phyloP scores from a whole-genome alignment of 2,888 invertebrate species.

The Sycophila texana region DNA sequence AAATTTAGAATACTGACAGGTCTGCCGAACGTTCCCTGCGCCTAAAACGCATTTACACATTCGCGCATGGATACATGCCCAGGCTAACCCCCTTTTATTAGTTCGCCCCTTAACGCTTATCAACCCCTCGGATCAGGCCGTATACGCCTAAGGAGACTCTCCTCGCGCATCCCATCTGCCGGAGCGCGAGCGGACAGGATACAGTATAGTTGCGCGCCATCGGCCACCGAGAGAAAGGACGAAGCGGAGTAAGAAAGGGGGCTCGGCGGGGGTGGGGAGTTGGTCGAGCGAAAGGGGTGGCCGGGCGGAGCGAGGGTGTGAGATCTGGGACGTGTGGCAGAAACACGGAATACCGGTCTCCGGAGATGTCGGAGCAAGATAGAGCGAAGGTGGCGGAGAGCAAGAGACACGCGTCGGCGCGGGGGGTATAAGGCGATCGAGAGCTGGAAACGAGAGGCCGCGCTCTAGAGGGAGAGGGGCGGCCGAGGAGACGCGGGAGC shows the following conservation, averaged over 20 bases:
- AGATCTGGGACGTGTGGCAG: constrained; percentile 71
- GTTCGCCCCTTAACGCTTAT: no score
- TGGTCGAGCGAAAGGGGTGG: constrained; percentile 20
- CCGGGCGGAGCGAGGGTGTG: constrained; percentile 46
- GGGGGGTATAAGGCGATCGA: constrained; percentile 46
- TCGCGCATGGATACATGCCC: no score
- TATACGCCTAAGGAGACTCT: no score
- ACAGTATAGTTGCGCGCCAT: constrained; percentile 52
- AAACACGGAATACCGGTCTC: constrained; percentile 58
- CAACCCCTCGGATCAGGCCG: no score
- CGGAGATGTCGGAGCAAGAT: constrained; percentile 53
- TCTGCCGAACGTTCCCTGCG: no score
- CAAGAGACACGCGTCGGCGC: constrained; percentile 48
- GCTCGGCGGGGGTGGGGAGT: constrained; percentile 2
- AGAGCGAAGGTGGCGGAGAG: constrained; percentile 58
- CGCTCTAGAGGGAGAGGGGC: constrained; percentile 51
- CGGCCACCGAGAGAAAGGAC: constrained; percentile 25
- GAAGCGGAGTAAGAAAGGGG: constrained; percentile 42
- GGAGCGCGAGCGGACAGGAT: constrained; percentile 44
- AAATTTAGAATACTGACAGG: no score
- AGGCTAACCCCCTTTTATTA: no score
- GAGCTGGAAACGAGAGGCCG: constrained; percentile 51
- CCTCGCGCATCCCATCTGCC: constrained; percentile 28
- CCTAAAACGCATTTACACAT: no score
- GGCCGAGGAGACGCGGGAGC: constrained; percentile 51